Conservation (phyloP, 2,113 vertebrate genomes). For the Stictonetta naevosa region DNA sequence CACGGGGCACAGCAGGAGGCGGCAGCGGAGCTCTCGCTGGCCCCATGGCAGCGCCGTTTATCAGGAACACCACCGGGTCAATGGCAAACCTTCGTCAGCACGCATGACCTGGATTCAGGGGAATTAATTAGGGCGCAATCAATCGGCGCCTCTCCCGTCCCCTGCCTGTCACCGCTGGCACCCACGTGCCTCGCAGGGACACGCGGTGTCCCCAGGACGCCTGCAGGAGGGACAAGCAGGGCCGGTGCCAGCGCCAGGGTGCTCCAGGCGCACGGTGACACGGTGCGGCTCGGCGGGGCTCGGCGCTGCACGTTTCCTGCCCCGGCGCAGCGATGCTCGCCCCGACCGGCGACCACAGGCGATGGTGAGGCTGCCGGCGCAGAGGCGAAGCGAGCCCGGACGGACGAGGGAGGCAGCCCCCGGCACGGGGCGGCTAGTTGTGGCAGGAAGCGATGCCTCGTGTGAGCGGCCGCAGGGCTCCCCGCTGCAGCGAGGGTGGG, state of each 20-base stretch:
- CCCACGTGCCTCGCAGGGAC: background rate
- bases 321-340: background rate
- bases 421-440: background rate
- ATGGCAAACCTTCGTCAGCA: constrained; percentile 21
- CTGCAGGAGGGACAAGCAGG: background rate
- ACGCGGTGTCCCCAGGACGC: background rate
- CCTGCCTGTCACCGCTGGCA: fast-evolving
- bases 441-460: background rate
- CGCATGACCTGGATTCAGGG: constrained; percentile 42
- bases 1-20: too few relatives aligned
- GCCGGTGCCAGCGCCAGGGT: background rate
- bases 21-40: too few relatives aligned
- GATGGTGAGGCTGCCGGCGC: background rate
- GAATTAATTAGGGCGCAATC: constrained; percentile 32
- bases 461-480: background rate
- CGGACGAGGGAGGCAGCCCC: background rate
- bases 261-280: fast-evolving
- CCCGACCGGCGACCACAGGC: background rate
- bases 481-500: background rate
- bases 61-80: fast-evolving
- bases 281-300: fast-evolving
- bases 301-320: background rate
- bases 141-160: background rate
- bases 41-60: background rate
- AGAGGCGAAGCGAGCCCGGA: background rate